phyloP scores from a whole-genome alignment of 2,113 vertebrate genomes.

The Xenopus laevis region DNA sequence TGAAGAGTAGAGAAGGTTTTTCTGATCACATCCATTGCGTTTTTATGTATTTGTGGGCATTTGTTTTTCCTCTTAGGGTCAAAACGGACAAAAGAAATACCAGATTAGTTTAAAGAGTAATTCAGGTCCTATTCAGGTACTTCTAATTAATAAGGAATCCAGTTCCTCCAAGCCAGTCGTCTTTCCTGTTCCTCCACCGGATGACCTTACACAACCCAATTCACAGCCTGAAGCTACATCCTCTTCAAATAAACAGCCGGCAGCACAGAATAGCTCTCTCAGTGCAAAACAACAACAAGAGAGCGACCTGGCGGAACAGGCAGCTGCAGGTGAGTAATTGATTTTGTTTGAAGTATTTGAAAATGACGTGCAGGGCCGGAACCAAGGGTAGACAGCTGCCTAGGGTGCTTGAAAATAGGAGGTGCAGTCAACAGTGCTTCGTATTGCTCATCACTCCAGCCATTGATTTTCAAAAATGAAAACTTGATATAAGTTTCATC shows the following conservation, averaged over 20 bases:
- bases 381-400: too few relatives aligned
- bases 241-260: constrained; percentile 47
- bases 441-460: too few relatives aligned
- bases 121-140: constrained; percentile 86
- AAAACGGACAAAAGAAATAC: constrained; percentile 86
- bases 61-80: constrained; percentile 62
- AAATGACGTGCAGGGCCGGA: too few relatives aligned
- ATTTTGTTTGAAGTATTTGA: too few relatives aligned
- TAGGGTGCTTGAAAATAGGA: too few relatives aligned
- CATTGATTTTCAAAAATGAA: too few relatives aligned
- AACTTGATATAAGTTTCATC: too few relatives aligned
- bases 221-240: constrained; percentile 65
- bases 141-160: constrained; percentile 87
- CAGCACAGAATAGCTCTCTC: constrained; percentile 57
- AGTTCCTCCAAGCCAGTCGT: constrained; percentile 76
- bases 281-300: constrained; percentile 44
- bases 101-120: constrained; percentile 91
- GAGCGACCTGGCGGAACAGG: constrained; percentile 51
- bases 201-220: constrained; percentile 73
- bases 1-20: too few relatives aligned
- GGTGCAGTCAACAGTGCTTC: too few relatives aligned
- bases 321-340: constrained; percentile 59
- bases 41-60: too few relatives aligned
- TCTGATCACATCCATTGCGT: too few relatives aligned
- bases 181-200: constrained; percentile 83